A percentile compares a stretch with the other conserved stretches of the same genome.
Evolutionary conservation across 1,140 invertebrate genomes (phyloP).

Genomic region (Elymnias hypermnestra): DNA sequence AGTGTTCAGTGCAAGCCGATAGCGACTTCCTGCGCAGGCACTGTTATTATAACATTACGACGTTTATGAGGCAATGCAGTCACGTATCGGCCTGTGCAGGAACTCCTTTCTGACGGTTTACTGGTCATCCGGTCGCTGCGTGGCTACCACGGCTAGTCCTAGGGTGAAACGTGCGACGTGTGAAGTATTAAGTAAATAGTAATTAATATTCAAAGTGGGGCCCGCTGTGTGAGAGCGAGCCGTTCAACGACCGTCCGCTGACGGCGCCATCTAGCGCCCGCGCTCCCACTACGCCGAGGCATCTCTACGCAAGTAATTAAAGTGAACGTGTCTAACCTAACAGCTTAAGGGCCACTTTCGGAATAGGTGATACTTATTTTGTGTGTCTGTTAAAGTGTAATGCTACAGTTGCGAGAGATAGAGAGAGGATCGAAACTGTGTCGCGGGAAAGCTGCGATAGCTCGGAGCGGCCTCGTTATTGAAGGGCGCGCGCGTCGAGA

Average conservation of each 20-base stretch:
- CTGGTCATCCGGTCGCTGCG: slow-evolving; percentile 1
- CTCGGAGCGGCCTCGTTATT: no score
- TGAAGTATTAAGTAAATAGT: slow-evolving; percentile 2
- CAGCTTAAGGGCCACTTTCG: no score
- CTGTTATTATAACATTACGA: background rate
- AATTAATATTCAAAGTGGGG: slow-evolving; percentile 18
- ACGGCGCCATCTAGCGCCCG: slow-evolving; percentile 32
- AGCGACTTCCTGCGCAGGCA: slow-evolving; percentile 11
- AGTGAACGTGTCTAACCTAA: slow-evolving; percentile 17
- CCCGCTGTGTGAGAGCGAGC: slow-evolving; percentile 10
- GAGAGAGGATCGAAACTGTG: no score
- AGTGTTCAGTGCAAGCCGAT: background rate
- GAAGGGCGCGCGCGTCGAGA: no score
- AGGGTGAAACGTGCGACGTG: slow-evolving; percentile 5
- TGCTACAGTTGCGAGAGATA: no score
- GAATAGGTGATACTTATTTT: no score
- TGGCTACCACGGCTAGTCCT: background rate
- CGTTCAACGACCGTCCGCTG: slow-evolving; percentile 41
- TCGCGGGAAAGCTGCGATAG: no score
- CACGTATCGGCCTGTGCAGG: slow-evolving; percentile 12
- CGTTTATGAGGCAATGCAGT: slow-evolving; percentile 5
- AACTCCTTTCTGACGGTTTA: slow-evolving; percentile 10
- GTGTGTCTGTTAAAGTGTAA: no score
- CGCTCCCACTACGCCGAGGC: slow-evolving; percentile 4
- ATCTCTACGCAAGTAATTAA: slow-evolving; percentile 13